Base-by-base conservation (phyloP, 2,797 vertebrate genomes). In the Chrysocyon brachyurus region DNA sequence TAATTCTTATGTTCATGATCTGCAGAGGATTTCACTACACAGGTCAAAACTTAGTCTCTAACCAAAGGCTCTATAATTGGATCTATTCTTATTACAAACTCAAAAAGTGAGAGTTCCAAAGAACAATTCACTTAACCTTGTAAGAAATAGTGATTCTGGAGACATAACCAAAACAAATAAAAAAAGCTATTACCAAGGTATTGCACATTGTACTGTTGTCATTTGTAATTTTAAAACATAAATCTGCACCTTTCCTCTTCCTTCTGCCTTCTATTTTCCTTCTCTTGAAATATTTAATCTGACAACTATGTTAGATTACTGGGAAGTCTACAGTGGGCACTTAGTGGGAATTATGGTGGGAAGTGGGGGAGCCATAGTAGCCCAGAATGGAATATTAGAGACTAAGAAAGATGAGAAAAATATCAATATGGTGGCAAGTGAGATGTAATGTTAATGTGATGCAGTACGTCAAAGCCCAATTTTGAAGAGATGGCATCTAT, bases 1-100 rank as follows among this genome's bases (percentile, higher is more conserved):
- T 94, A 96, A 91, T 89, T 97, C n/a, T 94, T 93, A 40, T 49
- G n/a, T n/a, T 87, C 52, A 36, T 63, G 1, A 52, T 89, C 90
- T 56, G 12, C 33, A 87, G 68, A 93, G 26, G 36, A 93, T 94
- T 83, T 97, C 73, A 86, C 15, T 63, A 52, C 6, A 46, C 4
- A 31, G n/a, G 31, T 89, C 24, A 91, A 91, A 96, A 82, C 16
- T 73, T 79, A 68, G 21, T 83, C 15, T 7, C 4, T 66, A 78
- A 86, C 12, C 72, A 26, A 4, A 83, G 31, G 88, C 12, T 82
- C 16, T 88, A 54, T 61, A 86, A 73, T 28, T 75, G 33, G 3
- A 95, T 61, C n/a, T 57, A 66, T 68, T 95, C 22, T 92, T 73
- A 66, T 17, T 77, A 21, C 21, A 90, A 83, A 95, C 21, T 64